Conservation (phyloP, 2,797 vertebrate species). For the Heliangelus exortis region DNA sequence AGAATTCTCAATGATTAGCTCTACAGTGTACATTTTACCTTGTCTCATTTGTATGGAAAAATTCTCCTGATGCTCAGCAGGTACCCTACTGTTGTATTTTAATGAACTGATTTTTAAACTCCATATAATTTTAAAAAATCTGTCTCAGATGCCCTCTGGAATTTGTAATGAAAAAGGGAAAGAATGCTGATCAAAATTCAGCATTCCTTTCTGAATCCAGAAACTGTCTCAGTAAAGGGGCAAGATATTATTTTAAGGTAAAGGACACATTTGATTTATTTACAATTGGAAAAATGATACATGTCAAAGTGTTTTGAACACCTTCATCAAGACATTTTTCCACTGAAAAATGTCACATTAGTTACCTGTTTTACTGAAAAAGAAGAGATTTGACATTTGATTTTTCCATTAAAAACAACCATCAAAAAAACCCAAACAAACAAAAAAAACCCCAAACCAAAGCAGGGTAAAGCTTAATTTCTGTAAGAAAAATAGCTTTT, state of each 20-base stretch:
- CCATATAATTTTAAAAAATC: not conserved
- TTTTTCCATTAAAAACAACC: not conserved
- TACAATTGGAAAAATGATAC: not conserved
- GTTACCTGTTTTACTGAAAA: not conserved
- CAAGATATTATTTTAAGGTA: not conserved
- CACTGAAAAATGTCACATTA: not conserved
- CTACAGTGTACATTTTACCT: not conserved
- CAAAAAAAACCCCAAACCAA: too few relatives aligned
- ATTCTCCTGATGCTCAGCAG: constrained; percentile 33
- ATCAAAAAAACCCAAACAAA: too few relatives aligned
- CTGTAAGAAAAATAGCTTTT: not conserved
- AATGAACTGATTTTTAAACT: constrained; percentile 51
- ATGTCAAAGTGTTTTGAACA: not conserved
- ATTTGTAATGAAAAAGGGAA: not conserved
- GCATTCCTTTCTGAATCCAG: not conserved
- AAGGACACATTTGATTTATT: not conserved
- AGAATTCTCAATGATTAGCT: constrained; percentile 58
- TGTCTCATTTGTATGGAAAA: constrained; percentile 57
- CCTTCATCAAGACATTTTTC: not conserved
- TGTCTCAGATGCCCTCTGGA: not conserved
- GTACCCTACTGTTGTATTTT: constrained; percentile 36
- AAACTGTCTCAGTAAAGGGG: not conserved
- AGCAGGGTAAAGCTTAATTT: rapidly evolving
- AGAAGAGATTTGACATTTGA: rapidly evolving
- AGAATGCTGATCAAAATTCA: not conserved